Conservation (phyloP, 1,140 invertebrate species). For the Odontomachus brunneus region DNA sequence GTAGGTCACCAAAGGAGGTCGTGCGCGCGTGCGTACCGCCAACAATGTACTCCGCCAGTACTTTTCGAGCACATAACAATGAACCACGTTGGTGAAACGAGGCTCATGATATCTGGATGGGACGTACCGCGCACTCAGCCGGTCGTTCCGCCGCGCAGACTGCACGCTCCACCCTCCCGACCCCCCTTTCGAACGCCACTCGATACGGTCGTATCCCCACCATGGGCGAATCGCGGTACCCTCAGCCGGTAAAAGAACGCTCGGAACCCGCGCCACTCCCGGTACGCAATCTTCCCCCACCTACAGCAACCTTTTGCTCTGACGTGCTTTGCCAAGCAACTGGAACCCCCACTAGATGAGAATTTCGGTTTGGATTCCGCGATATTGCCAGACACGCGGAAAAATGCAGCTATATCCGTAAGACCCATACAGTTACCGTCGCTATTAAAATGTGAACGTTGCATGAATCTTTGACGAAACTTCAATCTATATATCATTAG, state of each 20-base stretch:
- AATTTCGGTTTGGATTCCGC: slow-evolving; percentile 13
- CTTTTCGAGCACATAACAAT: slow-evolving; percentile 81
- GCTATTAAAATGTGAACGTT: slow-evolving; percentile 32
- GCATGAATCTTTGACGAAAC: not conserved
- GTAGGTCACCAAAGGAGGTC: slow-evolving; percentile 64
- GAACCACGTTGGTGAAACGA: slow-evolving; percentile 78
- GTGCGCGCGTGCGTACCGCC: slow-evolving; percentile 75
- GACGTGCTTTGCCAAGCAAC: slow-evolving; percentile 31
- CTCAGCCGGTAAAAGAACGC: slow-evolving; percentile 31
- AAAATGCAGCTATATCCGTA: not conserved
- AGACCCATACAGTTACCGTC: slow-evolving; percentile 46
- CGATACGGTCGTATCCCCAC: slow-evolving; percentile 56
- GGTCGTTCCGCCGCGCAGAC: slow-evolving; percentile 66
- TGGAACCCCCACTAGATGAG: slow-evolving; percentile 40
- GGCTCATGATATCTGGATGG: slow-evolving; percentile 80
- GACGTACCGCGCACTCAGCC: slow-evolving; percentile 79
- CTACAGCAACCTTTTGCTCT: slow-evolving; percentile 60
- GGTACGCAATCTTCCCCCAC: slow-evolving; percentile 12
- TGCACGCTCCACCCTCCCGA: slow-evolving; percentile 64
- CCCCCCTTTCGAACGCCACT: slow-evolving; percentile 52
- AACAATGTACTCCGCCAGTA: slow-evolving; percentile 79
- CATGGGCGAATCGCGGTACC: not conserved
- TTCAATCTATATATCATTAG: not conserved
- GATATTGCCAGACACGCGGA: slow-evolving; percentile 49
- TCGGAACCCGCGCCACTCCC: slow-evolving; percentile 37